Base-by-base conservation (phyloP, 2,113 vertebrate genomes). In the Origma solitaria region DNA sequence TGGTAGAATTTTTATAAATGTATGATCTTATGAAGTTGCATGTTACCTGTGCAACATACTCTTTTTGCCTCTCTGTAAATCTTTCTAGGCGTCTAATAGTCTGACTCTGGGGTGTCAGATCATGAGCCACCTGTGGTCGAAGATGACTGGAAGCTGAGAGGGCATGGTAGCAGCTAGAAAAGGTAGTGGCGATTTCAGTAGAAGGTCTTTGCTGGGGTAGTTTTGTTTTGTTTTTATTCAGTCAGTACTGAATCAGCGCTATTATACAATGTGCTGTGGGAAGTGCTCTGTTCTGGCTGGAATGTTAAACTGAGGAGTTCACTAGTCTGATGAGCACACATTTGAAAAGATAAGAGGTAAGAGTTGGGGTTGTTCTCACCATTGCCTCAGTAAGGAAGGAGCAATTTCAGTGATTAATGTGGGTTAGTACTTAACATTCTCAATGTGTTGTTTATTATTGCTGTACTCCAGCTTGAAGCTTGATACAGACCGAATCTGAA, bases 191-290 rank as follows among this genome's bases (percentile, higher is more conserved):
- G 42, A 66, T 96, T 95, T 82, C 93, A 95, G 90, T 47, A 51
- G 80, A 75, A 92, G 50, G 81, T 85, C 90, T 95, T 47, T 94
- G 87, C 81, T 78, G 56, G 61, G 21, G 27, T 81, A 82, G 60
- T 77, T 94, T 88, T 88, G 92, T 82, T 96, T 90, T 90, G 92
- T 73, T 95, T 92, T 88, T 77, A 86, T 66, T 88, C 83, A 82
- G 95, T 80, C 71, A 54, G 70, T 95, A 87, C 87, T 96, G 96
- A 96, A 91, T 97, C 94, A 94, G 95, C 95, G 6, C 53, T 91
- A 10, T 93, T 95, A 87, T 5, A 96, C 89, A 96, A 95, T 94
- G 90, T 83, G 82, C 82, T 83, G 75, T 85, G 95, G 87, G 94
- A 93, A 95, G 75, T 91, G 68, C 85, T 94, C 50, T 91, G 76